A percentile compares a stretch with the other conserved stretches of the same genome.
phyloP scores from a whole-genome alignment of 2,888 invertebrate species.

The Athrips mouffetella region DNA sequence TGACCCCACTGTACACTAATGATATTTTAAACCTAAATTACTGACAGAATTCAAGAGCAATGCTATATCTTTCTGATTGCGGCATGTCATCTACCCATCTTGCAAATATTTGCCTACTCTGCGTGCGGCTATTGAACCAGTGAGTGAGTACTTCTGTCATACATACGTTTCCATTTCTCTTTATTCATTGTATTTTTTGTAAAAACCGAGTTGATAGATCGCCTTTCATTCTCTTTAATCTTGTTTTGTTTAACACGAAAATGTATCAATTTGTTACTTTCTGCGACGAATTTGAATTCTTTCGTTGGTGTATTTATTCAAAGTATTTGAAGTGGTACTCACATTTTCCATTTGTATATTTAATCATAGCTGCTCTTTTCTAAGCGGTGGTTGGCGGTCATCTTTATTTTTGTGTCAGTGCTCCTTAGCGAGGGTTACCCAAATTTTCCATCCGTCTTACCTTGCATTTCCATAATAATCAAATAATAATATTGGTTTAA shows the following conservation, averaged over 20 bases:
- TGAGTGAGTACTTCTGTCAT: neutral
- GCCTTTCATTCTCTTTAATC: neutral
- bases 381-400: constrained; percentile 4
- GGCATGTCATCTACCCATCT: neutral
- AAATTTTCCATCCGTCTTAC: neutral
- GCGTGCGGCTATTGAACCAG: no score
- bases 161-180: neutral
- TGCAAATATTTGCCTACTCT: constrained; percentile 2
- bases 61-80: neutral
- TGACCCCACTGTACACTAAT: no score
- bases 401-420: constrained; percentile 6
- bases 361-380: constrained; percentile 9
- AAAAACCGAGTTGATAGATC: neutral
- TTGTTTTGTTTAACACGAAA: no score
- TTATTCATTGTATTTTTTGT: neutral
- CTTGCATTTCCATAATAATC: constrained; percentile 25
- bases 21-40: no score
- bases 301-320: neutral
- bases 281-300: neutral
- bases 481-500: no score
- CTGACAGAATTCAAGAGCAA: no score
- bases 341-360: constrained; percentile 9
- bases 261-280: neutral
- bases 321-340: neutral
- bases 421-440: neutral